phyloP scores from a whole-genome alignment of 2,113 vertebrate species.

The Suricata suricatta region DNA sequence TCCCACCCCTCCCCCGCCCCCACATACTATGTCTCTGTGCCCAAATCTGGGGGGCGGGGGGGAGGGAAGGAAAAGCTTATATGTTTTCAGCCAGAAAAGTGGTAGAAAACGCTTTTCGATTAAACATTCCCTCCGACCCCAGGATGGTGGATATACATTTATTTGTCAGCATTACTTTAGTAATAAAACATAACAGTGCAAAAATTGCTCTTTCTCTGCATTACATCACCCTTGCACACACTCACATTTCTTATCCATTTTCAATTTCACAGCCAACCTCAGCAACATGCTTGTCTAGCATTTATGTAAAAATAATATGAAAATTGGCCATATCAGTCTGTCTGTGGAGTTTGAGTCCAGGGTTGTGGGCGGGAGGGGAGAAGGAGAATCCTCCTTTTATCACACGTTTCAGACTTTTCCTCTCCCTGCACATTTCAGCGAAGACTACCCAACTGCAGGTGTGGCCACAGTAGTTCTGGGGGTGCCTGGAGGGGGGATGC shows the following conservation, averaged over 20 bases:
- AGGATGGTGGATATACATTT: constrained; percentile 52
- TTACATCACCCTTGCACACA: neutral
- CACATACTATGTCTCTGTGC: constrained; percentile 10
- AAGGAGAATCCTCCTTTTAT: constrained; percentile 61
- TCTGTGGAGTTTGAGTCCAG: constrained; percentile 78
- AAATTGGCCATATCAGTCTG: constrained; percentile 78
- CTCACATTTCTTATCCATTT: constrained; percentile 70
- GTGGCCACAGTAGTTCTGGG: constrained; percentile 57
- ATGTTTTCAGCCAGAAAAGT: constrained; percentile 57
- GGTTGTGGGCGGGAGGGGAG: neutral
- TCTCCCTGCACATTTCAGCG: constrained; percentile 75
- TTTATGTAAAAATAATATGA: constrained; percentile 87
- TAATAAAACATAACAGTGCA: constrained; percentile 67
- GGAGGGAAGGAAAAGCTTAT: neutral
- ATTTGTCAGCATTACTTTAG: constrained; percentile 78
- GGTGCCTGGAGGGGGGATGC: neutral
- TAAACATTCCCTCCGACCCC: constrained; percentile 43
- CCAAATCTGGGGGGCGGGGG: neutral
- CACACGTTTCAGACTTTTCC: constrained; percentile 72
- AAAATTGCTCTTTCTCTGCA: constrained; percentile 72
- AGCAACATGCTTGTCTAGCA: constrained; percentile 83
- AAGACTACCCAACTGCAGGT: constrained; percentile 53
- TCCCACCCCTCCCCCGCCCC: neutral
- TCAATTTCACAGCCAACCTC: constrained; percentile 77
- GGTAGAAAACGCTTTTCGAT: constrained; percentile 60